Evolutionary conservation across 1,140 invertebrate genomes (phyloP).

Genomic region (Bombus haemorrhoidalis): DNA sequence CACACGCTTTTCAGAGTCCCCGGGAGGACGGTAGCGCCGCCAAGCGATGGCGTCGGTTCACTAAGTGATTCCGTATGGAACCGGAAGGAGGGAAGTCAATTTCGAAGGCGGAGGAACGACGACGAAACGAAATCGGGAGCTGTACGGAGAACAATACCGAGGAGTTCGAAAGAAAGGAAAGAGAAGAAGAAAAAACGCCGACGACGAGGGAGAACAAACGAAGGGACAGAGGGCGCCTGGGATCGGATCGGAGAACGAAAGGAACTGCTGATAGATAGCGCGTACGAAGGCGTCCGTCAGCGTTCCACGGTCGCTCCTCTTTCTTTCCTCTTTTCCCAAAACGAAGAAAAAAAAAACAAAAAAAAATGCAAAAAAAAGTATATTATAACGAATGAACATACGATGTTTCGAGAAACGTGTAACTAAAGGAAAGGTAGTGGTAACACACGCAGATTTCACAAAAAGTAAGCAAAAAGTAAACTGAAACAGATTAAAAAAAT

Average conservation of each 20-base stretch:
- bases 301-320: conserved; percentile 47
- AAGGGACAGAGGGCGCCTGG: neutral
- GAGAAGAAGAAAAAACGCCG: neutral
- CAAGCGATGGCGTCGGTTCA: neutral
- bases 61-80: conserved; percentile 20
- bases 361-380: conserved; percentile 16
- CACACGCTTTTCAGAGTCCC: neutral
- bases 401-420: conserved; percentile 22
- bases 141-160: neutral
- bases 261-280: conserved; percentile 31
- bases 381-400: neutral
- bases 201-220: neutral
- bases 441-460: conserved; percentile 12
- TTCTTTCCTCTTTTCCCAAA: conserved; percentile 46
- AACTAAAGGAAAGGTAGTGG: conserved; percentile 16
- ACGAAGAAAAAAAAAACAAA: conserved; percentile 1
- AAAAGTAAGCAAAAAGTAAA: conserved; percentile 2
- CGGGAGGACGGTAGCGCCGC: neutral
- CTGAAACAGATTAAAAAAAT: conserved; percentile 13
- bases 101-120: neutral
- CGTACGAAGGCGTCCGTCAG: neutral
- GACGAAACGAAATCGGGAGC: neutral
- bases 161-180: neutral
- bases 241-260: neutral
- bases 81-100: neutral